Conservation (phyloP, 2,888 invertebrate genomes). For the Latrodectus elegans region DNA sequence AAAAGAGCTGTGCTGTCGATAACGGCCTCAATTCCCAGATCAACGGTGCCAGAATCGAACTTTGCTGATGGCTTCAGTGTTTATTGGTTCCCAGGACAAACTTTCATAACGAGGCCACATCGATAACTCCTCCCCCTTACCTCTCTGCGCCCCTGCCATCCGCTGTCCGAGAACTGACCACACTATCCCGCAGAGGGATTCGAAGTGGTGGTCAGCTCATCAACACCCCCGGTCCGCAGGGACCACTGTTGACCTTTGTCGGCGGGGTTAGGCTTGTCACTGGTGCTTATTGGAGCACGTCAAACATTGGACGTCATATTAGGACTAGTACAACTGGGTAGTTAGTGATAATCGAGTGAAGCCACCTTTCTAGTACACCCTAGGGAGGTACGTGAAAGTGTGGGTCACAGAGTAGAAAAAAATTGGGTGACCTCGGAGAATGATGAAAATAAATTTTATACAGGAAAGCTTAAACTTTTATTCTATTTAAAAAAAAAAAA, state of each 20-base stretch:
- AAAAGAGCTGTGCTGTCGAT: no score
- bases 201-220: conserved; percentile 52
- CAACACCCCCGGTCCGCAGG: conserved; percentile 46
- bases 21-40: not conserved
- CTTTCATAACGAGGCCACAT: conserved; percentile 47
- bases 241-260: conserved; percentile 63
- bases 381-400: not conserved
- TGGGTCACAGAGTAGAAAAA: no score
- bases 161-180: conserved; percentile 52
- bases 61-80: not conserved
- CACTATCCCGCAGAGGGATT: conserved; percentile 27
- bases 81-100: conserved; percentile 26
- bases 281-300: conserved; percentile 21
- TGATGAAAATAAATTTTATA: no score
- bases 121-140: conserved; percentile 31
- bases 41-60: not conserved
- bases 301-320: conserved; percentile 49
- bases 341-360: conserved; percentile 48
- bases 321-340: conserved; percentile 30
- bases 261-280: conserved; percentile 44
- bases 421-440: no score
- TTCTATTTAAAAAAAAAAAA: no score
- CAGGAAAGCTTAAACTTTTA: no score
- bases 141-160: not conserved
- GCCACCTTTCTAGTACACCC: not conserved